Percentiles rank a stretch among this genome's conserved stretches.
phyloP scores from a whole-genome alignment of 1,140 invertebrate genomes.

The Nebria ingens region DNA sequence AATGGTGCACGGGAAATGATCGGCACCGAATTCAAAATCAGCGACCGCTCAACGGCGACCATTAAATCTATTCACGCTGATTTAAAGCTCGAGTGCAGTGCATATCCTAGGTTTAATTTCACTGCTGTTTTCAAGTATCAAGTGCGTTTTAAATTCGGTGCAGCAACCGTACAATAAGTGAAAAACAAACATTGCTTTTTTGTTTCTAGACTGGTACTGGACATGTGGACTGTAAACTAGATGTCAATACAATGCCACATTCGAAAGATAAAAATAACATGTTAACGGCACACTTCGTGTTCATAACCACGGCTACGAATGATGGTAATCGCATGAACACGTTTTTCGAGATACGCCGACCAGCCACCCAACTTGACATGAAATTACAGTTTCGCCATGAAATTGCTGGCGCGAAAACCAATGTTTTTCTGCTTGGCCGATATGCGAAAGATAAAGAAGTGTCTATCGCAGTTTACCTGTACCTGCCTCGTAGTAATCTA shows the following conservation, averaged over 20 bases:
- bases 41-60: constrained; percentile 51
- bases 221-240: constrained; percentile 42
- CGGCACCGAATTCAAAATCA: constrained; percentile 51
- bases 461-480: constrained; percentile 37
- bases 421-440: constrained; percentile 24
- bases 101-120: constrained; percentile 66
- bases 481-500: constrained; percentile 40
- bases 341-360: constrained; percentile 30
- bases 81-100: constrained; percentile 54
- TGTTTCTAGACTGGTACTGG: constrained; percentile 38
- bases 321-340: constrained; percentile 33
- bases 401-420: constrained; percentile 34
- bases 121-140: constrained; percentile 52
- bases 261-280: constrained; percentile 34
- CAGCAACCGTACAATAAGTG: neutral
- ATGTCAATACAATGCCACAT: constrained; percentile 40
- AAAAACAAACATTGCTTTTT: constrained; percentile 13
- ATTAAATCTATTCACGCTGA: constrained; percentile 42
- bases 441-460: constrained; percentile 48
- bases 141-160: constrained; percentile 38
- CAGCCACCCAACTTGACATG: constrained; percentile 35
- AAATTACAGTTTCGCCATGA: constrained; percentile 33
- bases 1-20: constrained; percentile 52
- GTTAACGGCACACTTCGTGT: constrained; percentile 40
- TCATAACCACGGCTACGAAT: constrained; percentile 36